Conservation (phyloP, 2,113 vertebrate species). For the Ivindomyrus marchei region DNA sequence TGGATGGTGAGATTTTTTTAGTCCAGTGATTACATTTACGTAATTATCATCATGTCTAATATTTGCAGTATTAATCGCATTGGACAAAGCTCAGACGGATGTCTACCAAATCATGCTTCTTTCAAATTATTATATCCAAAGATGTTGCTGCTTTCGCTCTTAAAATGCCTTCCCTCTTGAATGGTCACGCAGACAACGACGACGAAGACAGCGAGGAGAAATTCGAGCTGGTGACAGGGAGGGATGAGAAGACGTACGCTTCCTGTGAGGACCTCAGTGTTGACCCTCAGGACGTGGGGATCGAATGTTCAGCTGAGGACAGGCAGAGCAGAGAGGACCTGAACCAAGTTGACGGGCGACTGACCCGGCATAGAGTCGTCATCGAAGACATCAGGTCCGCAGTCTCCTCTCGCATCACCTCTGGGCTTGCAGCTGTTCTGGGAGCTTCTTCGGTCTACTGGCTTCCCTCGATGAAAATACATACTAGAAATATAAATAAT, state of each 20-base stretch:
- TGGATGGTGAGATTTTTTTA: constrained; percentile 37
- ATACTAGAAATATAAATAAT: neutral
- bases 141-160: neutral
- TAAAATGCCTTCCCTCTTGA: neutral
- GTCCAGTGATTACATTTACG: neutral
- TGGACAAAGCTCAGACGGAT: neutral
- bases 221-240: constrained; percentile 42
- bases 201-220: constrained; percentile 52
- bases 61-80: neutral
- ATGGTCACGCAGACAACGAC: constrained; percentile 29
- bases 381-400: constrained; percentile 65
- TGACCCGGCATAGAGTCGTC: constrained; percentile 37
- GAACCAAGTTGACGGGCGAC: constrained; percentile 19
- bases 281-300: constrained; percentile 22
- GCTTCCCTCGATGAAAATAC: neutral
- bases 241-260: constrained; percentile 5
- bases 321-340: constrained; percentile 10
- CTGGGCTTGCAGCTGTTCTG: neutral
- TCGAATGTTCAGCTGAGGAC: constrained; percentile 14
- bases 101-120: neutral
- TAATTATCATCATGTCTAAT: neutral
- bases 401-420: too few relatives aligned
- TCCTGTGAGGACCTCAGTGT: constrained; percentile 15
- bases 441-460: neutral
- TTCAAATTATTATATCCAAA: neutral